Evolutionary conservation across 1,140 invertebrate species (phyloP), one percentile per base, ranked within the genome.

Genomic region (Bombus vancouverensis): DNA sequence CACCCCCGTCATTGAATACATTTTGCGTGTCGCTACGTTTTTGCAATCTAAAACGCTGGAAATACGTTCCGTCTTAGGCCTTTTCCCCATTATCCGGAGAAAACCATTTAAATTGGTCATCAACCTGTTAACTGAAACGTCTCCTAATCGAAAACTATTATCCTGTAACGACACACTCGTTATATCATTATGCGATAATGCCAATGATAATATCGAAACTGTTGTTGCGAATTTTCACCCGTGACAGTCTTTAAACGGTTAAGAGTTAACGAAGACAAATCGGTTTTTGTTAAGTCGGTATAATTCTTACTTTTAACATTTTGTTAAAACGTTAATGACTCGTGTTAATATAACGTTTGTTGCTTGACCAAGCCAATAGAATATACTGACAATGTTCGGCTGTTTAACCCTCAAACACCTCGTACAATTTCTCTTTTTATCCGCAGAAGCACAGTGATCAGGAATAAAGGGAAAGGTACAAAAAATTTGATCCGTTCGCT

Each of bases 1-100:
- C 18, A 22, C 47, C 47, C 34, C 66, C 57, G 66, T 32, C 76
- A 32, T 78, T 88, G 87, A 90, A 89, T 91, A 84, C 83, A 85
- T 86, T 89, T 85, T 76, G 70, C 81, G 72, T 76, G 71, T 70
- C 87, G 68, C 32, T 39, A 59, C 44, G 89, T 75, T 68, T 47
- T 77, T 39, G 28, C 77, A 68, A 34, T 70, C 28, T 70, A 74
- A 83, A 90, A 81, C 39, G 53, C 37, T 47, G 34, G 37, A 53
- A 72, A 70, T 78, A 44, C 83, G 71, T 72, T 73, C 28, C 18
- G 13, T 18, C 34, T 74, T 53, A 85, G 34, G 8, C 32, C 44
- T 37, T 2, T 22, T 10, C 1, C 25, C 28, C 15, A 32, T 34
- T 34, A 32, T 4, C 32, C 34, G 8, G 9, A 12, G 13, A 39